phyloP scores from a whole-genome alignment of 1,140 invertebrate genomes.

The Acromyrmex echinatior region DNA sequence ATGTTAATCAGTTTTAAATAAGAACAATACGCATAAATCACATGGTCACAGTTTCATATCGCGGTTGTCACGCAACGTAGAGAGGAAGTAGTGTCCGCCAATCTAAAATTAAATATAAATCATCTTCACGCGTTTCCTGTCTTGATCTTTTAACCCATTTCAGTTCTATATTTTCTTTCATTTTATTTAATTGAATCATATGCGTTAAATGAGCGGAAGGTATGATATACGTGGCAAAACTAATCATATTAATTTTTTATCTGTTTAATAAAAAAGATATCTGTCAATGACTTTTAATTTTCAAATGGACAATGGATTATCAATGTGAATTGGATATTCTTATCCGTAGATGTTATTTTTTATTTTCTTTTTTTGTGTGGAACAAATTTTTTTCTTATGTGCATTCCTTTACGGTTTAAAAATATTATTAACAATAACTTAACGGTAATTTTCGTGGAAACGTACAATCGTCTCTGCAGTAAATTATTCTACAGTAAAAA shows the following conservation, averaged over 20 bases:
- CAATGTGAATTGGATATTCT: not conserved
- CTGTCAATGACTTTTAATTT: not conserved
- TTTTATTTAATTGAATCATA: not conserved
- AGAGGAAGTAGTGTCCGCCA: not conserved
- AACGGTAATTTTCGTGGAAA: not conserved
- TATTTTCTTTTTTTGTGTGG: not conserved
- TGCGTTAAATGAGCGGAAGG: not conserved
- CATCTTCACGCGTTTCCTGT: not conserved
- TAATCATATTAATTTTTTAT: not conserved
- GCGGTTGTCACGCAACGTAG: not conserved
- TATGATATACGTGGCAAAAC: not conserved
- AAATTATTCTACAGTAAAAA: not conserved
- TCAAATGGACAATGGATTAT: not conserved
- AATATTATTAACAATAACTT: not conserved
- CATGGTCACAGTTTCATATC: not conserved
- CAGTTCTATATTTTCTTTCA: too few species aligned
- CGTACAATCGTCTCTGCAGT: too few species aligned
- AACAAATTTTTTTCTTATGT: not conserved
- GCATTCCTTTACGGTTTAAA: not conserved
- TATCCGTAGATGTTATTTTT: not conserved
- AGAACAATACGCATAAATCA: not conserved
- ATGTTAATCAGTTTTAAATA: not conserved
- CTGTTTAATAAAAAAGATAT: not conserved
- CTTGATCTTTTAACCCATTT: not conserved
- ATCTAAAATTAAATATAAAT: constrained; percentile 7